phyloP scores from a whole-genome alignment of 92 coral and sea anemone genomes.

The Phymanthus crucifer region DNA sequence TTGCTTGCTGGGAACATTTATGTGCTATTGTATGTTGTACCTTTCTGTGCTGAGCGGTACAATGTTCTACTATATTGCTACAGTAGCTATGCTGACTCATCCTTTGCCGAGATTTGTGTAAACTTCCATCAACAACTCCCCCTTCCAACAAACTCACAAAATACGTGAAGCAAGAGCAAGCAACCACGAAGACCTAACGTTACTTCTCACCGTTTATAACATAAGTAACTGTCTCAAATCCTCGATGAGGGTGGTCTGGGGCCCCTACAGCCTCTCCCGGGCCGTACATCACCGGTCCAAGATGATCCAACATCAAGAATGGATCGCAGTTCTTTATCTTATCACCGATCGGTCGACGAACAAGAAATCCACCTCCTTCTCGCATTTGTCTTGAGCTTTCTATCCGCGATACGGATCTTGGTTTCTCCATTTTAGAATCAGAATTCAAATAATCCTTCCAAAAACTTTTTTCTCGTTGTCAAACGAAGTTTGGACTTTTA shows the following conservation, averaged over 20 bases:
- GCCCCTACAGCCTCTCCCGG: conserved; percentile 86
- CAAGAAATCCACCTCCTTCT: conserved; percentile 83
- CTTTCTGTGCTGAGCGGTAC: no score
- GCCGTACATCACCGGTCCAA: conserved; percentile 71
- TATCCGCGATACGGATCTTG: conserved; percentile 51
- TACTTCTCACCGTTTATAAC: conserved; percentile 58
- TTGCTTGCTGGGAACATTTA: no score
- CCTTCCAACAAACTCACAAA: neutral
- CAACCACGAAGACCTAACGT: neutral
- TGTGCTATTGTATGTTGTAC: no score
- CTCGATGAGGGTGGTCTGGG: conserved; percentile 87
- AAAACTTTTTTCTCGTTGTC: neutral
- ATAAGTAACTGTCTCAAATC: conserved; percentile 82
- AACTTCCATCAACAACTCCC: no score
- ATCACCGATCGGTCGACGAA: conserved; percentile 83
- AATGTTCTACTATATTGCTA: no score
- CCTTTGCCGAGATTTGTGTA: no score
- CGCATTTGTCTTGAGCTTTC: conserved; percentile 71
- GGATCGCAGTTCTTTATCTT: conserved; percentile 67
- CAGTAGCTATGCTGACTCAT: no score
- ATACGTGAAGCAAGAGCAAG: neutral
- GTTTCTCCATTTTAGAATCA: conserved; percentile 32
- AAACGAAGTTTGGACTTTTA: conserved; percentile 1
- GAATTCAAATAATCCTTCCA: neutral
- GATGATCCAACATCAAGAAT: conserved; percentile 70